Evolutionary conservation across 1,140 invertebrate species (phyloP), one percentile per base, ranked within the genome.

Genomic region (Bombus turneri): DNA sequence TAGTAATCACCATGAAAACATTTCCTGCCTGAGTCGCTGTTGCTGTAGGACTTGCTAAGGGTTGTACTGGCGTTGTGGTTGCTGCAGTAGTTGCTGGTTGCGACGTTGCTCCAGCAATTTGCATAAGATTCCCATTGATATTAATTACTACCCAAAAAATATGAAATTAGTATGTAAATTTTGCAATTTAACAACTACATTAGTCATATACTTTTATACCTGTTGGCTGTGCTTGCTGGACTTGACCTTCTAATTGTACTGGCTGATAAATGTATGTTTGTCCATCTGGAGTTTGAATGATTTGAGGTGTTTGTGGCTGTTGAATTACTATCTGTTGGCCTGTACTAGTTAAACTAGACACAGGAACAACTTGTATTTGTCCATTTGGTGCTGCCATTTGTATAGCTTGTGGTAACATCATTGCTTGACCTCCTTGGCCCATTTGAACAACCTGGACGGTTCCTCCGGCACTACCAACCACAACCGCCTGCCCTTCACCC

Each of bases 201-300:
- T 66, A 66, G 1, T 3, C 34, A 13, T 10, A 28, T 41, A 57
- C 15, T 41, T 37, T 87, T 66, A 91, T 93, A 97, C 96, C 95
- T 91, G 96, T 96, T 6, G 96, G 96, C 92, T 97, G 96, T 13
- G 96, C 92, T 82, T 97, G 96, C 84, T 97, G 96, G 59, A 96
- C 95, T 93, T 96, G 95, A 72, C 95, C 95, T 78, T 96, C 96
- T 31, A 97, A 92, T 72, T 96, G 95, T n/a, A 97, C 96, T 4
- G 98, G 98, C 93, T 98, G 98, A 93, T 98, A 99, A 82, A 99
- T 97, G 87, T 98, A 97, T 0, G 98, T 98, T 94, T 99, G 98
- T n/a, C 98, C 98, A 95, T 99, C 98, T 1, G 98, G 96, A 18
- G 98, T 98, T 94, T 99, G 98, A 59, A 99, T 96, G 41, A 99